Base-by-base conservation (phyloP, 2,797 vertebrate genomes). In the Presbytis comata region DNA sequence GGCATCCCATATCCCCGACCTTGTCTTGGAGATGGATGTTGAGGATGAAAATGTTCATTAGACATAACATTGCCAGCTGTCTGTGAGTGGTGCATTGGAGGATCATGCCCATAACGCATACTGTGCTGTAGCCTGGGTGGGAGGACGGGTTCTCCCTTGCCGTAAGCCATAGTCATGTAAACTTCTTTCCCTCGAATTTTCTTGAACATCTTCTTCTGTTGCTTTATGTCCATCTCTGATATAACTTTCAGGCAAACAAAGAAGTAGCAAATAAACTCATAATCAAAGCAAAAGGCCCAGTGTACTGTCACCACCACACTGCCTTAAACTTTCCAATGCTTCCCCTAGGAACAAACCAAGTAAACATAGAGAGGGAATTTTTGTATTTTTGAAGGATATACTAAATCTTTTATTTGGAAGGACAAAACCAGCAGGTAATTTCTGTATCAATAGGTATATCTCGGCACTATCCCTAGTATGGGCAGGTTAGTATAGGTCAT, bases 141-240 rank as follows among this genome's bases (percentile, higher is more conserved):
- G 8, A 99, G 97, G 7, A 98, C 44, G 0, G 98, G 55, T 39
- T 99, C 99, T 0, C 97, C 98, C 44, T 99, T 98, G 89, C 98
- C 98, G 10, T 99, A 99, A 2, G 99, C 98, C 81, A 99, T 96
- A 0, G 99, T 94, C 98, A 99, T 99, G 85, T 99, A 98, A 61
- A 99, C 97, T 85, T 99, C 99, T 89, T 99, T 99, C 41, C 99
- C 99, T 33, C 99, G 99, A 64, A 99, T 98, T 95, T 99, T 99
- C 97, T 99, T 99, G 53, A 99, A 99, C 98, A 99, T 99, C 6
- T 99, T 99, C 96, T 99, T 99, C 72, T 99, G 99, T 12, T 99
- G 98, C 30, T 99, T 99, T 74, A 99, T 59, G 64, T 99, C 99
- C 13, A 99, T 96, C 70, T 99, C 99, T 99, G 98, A 57, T 96